A percentile compares a stretch with the other conserved stretches of the same genome.
phyloP scores from a whole-genome alignment of 2,888 invertebrate species.

The Emmelina monodactyla region DNA sequence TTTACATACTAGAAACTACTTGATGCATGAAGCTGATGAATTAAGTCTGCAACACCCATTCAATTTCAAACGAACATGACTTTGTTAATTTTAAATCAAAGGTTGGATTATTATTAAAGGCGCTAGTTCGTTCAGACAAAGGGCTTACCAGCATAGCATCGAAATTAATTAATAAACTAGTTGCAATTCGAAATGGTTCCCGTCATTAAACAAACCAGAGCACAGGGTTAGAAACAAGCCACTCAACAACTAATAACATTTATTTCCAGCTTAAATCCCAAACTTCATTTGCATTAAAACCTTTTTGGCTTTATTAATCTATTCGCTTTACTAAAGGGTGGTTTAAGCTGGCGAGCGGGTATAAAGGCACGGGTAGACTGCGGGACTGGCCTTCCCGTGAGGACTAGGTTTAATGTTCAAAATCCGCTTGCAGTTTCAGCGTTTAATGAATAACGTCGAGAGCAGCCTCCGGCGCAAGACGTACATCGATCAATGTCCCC shows the following conservation, averaged over 20 bases:
- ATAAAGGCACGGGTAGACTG: constrained; percentile 41
- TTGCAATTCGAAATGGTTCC: no score
- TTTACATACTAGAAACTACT: no score
- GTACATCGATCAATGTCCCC: constrained; percentile 72
- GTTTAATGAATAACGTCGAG: constrained; percentile 67
- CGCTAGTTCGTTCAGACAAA: no score
- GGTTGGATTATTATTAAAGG: no score
- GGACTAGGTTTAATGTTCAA: constrained; percentile 66
- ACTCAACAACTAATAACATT: constrained; percentile 1
- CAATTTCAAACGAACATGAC: no score
- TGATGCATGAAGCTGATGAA: no score
- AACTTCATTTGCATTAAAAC: not conserved
- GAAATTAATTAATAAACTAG: no score
- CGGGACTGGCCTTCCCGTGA: constrained; percentile 47
- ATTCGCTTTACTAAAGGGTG: constrained; percentile 43
- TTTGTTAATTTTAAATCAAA: no score
- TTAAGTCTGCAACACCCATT: no score
- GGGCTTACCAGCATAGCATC: no score
- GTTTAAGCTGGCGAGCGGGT: constrained; percentile 28
- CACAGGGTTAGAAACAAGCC: not conserved
- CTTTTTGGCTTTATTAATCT: constrained; percentile 39
- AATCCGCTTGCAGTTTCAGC: constrained; percentile 64
- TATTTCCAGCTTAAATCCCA: constrained; percentile 1
- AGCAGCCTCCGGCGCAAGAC: constrained; percentile 70
- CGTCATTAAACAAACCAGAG: no score